Base-by-base conservation (phyloP, 2,888 invertebrate species). In the Microchrysa polita region DNA sequence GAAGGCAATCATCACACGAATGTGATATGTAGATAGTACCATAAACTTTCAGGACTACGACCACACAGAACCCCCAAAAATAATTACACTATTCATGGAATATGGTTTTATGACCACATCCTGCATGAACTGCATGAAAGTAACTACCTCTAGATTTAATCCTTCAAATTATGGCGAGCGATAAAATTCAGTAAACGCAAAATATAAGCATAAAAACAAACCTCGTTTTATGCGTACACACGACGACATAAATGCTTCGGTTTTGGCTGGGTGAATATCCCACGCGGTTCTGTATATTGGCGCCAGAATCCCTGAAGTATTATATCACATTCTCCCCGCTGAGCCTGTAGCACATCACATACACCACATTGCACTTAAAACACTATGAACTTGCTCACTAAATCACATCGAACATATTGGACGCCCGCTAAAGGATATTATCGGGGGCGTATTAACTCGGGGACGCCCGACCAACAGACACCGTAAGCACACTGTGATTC, bases 311-410 rank as follows among this genome's bases (percentile, higher is more conserved):
- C 40, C 10, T 20, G n/a, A 57, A 16, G n/a, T 55, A 23, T 9
- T 23, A n/a, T n/a, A 22, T 59, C 12, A 34, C 12, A 16, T 7
- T n/a, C 23, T 16, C 59, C n/a, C 59, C 12, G 27, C 61, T 61
- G 61, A 27, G 23, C 40, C n/a, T 27, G n/a, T n/a, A 18, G 40
- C 40, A 40, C 61, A 14, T 16, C 18, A 18, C 23, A 40, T 27
- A 40, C 61, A 22, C 34, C 34, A 61, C 40, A 61, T 61, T 61
- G 40, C 61, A 61, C 61, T 61, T 18, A 55, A n/a, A 20, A 16
- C 59, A 22, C 59, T 22, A n/a, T n/a, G 23, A 59, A 23, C 59
- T 59, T 23, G 7, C 22, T 23, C 59, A 59, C 23, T 55, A 14
- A 23, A 59, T 40, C 40, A 61, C 61, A n/a, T n/a, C 5, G 12